Evolutionary conservation across 2,888 invertebrate species (phyloP), one percentile per base, ranked within the genome.

Genomic region (Caenorhabditis macrosperma): DNA sequence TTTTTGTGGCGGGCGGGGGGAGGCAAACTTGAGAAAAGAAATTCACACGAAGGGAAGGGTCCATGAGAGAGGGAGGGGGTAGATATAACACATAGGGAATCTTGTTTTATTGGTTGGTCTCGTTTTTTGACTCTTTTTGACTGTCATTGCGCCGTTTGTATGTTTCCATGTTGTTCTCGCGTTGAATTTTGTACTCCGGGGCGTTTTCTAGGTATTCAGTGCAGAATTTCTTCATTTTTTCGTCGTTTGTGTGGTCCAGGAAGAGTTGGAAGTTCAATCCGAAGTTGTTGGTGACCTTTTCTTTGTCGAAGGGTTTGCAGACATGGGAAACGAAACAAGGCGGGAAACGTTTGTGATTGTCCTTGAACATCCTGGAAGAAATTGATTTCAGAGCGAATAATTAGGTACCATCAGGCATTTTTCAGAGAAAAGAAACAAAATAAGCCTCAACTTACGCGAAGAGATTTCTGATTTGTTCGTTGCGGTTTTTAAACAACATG

Each of bases 381-480:
- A n/a, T n/a, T n/a, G n/a, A n/a, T n/a, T n/a, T n/a, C n/a, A n/a
- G n/a, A n/a, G n/a, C n/a, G n/a, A n/a, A n/a, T n/a, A n/a, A n/a
- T n/a, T n/a, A n/a, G n/a, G n/a, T n/a, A n/a, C n/a, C n/a, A n/a
- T n/a, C n/a, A n/a, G n/a, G n/a, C n/a, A n/a, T n/a, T n/a, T n/a
- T n/a, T n/a, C n/a, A n/a, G n/a, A n/a, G n/a, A n/a, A n/a, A n/a
- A n/a, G n/a, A n/a, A n/a, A n/a, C n/a, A n/a, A n/a, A n/a, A n/a
- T n/a, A n/a, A n/a, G n/a, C n/a, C n/a, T n/a, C n/a, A n/a, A 69
- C 71, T 46, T 2, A 71, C 71, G 24, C 15, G 17, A 63, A 46
- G 1, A 71, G 24, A 0, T 28, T 15, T 1, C 46, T 44, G 4
- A 72, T 55, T 17, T 33, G 17, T 2, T 44, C n/a, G n/a, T 44